Percentiles rank a stretch among this genome's conserved stretches.
Conservation (phyloP, 2,113 vertebrate species). For the Polypterus senegalus region DNA sequence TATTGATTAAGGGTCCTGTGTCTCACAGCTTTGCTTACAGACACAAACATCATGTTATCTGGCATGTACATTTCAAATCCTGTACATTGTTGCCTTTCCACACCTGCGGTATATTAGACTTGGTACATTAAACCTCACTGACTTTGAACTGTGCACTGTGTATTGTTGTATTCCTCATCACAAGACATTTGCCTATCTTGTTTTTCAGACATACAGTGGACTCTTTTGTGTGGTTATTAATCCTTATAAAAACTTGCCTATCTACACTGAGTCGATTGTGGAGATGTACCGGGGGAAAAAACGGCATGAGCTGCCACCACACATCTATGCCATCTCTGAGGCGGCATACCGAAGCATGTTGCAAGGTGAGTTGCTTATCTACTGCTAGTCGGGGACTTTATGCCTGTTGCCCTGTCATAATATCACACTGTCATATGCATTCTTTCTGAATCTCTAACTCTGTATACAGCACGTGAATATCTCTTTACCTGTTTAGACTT, state of each 20-base stretch:
- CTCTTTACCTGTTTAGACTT: not conserved
- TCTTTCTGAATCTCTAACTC: not conserved
- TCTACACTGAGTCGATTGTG: constrained; percentile 82
- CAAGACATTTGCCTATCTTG: not conserved
- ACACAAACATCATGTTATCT: not conserved
- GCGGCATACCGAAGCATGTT: constrained; percentile 85
- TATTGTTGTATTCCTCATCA: not conserved
- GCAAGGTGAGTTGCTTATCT: constrained; percentile 57
- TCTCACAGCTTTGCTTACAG: not conserved
- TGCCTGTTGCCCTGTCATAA: too few species aligned
- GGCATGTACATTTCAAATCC: not conserved
- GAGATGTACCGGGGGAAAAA: constrained; percentile 89
- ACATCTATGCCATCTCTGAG: constrained; percentile 83
- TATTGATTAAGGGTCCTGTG: not conserved
- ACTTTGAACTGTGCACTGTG: not conserved
- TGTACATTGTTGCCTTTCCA: not conserved
- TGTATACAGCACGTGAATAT: too few species aligned
- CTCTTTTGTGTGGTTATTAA: constrained; percentile 88
- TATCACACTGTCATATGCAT: too few species aligned
- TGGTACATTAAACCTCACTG: too few species aligned
- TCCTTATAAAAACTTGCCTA: constrained; percentile 80
- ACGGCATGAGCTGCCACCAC: constrained; percentile 80
- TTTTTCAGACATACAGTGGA: constrained; percentile 71
- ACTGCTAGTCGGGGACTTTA: not conserved
- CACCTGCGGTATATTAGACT: not conserved